These are phyloP conservation scores for Agriotes lineatus DNA, from an alignment of 2,888 invertebrate genomes.

Conservation along the genomic window DNA sequence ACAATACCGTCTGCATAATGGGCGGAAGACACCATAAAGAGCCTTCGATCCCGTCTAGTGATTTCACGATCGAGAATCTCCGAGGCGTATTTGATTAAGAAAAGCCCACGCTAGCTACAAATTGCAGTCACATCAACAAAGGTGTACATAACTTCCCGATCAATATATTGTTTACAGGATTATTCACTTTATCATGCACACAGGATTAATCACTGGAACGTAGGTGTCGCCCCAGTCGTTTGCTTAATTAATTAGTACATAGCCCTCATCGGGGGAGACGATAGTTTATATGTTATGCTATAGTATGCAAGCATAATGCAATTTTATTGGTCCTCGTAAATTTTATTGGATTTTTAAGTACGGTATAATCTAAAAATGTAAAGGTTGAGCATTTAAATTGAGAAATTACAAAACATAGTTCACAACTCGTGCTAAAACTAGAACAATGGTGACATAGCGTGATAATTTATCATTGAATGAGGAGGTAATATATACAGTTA, in stretches of 20 bases:
- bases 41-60: constrained; percentile 27
- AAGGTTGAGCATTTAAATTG: too few species aligned
- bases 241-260: constrained; percentile 1
- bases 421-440: too few species aligned
- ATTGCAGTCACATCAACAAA: constrained; percentile 17
- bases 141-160: constrained; percentile 8
- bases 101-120: constrained; percentile 21
- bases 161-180: constrained; percentile 9
- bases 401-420: too few species aligned
- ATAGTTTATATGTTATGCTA: too few species aligned
- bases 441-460: too few species aligned
- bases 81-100: constrained; percentile 22
- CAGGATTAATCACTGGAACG: constrained; percentile 6
- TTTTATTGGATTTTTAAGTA: too few species aligned
- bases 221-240: constrained; percentile 3
- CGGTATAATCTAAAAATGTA: too few species aligned
- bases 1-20: not conserved
- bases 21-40: constrained; percentile 14
- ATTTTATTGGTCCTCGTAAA: too few species aligned
- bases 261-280: not conserved
- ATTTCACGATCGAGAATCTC: constrained; percentile 22
- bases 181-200: not conserved
- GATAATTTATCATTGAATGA: too few species aligned
- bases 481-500: too few species aligned
- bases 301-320: too few species aligned